Evolutionary conservation across 1,140 invertebrate genomes (phyloP), one percentile per base, ranked within the genome.

Genomic region (Hyles vespertilio): DNA sequence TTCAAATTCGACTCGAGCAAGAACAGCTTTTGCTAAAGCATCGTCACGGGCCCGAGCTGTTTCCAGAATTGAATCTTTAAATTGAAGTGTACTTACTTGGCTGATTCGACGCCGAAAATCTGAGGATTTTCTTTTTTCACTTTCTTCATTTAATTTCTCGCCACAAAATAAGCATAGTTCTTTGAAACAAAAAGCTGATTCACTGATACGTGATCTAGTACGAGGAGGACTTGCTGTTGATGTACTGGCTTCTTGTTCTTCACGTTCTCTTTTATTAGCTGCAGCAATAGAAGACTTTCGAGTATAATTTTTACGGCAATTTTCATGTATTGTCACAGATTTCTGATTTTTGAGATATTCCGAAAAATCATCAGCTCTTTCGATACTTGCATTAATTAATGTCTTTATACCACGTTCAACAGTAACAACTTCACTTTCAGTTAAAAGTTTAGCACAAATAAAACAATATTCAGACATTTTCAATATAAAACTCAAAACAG

Each of bases 161-260:
- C 56, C 40, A 67, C 62, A 71, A 84, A 86, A 69, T 76, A 72
- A 53, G 61, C 63, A 59, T 65, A 56, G 12, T 74, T 85, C 34
- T 69, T 72, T 72, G 61, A 70, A 77, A 74, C 58, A 65, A 65
- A 61, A 82, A 56, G 2, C 67, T 51, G 52, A 80, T 70, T 72
- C 61, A 70, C 67, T 74, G 22, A 62, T 12, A 47, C 67, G 65
- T 40, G 58, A 49, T 70, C 72, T 70, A 64, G 67, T 72, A 65
- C 51, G 59, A 71, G 68, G 60, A 45, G 61, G 68, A 66, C 58
- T 70, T 67, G 56, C 53, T 61, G 32, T 65, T 11, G 65, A 71
- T 51, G 60, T 77, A 64, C 54, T 72, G 49, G 66, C 66, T 65
- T 70, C 40, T 66, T 74, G 48, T 44, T 67, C 56, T 52, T 77